Percentiles rank a stretch among this genome's conserved stretches.
Conservation (phyloP, 1,140 invertebrate genomes). For the Doryteuthis pealeii region DNA sequence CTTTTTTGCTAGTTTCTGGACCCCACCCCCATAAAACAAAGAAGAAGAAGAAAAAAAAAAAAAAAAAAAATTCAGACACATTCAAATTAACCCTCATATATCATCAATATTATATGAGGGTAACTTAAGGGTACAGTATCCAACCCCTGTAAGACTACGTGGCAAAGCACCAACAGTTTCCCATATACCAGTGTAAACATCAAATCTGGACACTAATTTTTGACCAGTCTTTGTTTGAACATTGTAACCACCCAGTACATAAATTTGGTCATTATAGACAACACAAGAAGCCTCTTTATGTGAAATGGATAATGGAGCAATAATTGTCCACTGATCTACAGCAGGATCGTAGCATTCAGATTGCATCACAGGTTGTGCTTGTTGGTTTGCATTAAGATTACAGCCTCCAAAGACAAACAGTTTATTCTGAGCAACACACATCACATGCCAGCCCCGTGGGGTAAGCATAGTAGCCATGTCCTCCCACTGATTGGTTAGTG, state of each 20-base stretch:
- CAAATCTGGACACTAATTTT: slow-evolving; percentile 57
- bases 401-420: slow-evolving; percentile 76
- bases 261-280: slow-evolving; percentile 57
- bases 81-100: background rate
- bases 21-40: too few relatives aligned
- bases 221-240: slow-evolving; percentile 61
- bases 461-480: slow-evolving; percentile 59
- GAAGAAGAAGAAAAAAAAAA: too few relatives aligned
- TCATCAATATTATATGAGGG: slow-evolving; percentile 51
- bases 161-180: slow-evolving; percentile 58
- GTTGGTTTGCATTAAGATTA: slow-evolving; percentile 68
- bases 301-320: slow-evolving; percentile 66
- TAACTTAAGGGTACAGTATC: slow-evolving; percentile 56
- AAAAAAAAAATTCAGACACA: background rate
- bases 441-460: slow-evolving; percentile 60
- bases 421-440: slow-evolving; percentile 67
- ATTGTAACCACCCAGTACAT: slow-evolving; percentile 60
- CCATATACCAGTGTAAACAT: slow-evolving; percentile 58
- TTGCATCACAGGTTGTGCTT: slow-evolving; percentile 71
- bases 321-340: slow-evolving; percentile 70
- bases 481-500: slow-evolving; percentile 55
- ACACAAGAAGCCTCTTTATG: slow-evolving; percentile 61
- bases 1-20: too few relatives aligned
- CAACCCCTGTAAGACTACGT: slow-evolving; percentile 58
- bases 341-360: slow-evolving; percentile 71